Base-by-base conservation (phyloP, 1,140 invertebrate species). In the Brachionus rotundiformis region DNA sequence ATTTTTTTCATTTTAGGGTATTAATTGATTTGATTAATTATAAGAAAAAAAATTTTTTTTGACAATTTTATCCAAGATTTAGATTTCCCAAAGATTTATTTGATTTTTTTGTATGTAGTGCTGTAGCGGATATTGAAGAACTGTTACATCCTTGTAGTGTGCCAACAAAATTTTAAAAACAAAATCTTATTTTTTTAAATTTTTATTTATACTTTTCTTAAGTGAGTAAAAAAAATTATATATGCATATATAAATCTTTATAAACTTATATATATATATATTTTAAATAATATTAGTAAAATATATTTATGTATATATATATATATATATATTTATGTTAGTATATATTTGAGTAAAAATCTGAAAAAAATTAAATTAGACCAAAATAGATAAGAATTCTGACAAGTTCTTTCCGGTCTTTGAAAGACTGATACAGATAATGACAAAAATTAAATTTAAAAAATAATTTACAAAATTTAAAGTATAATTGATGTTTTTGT, bases 101-200 rank as follows among this genome's bases (percentile, higher is more conserved):
- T n/a, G n/a, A n/a, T n/a, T 13, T 41, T 5, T 41, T 49, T n/a
- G 5, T 16, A n/a, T 49, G 1, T n/a, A 49, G 16, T 63, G 25
- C 23, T 27, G 16, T 29, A 13, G 13, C 23, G 29, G 29, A 63
- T 29, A 63, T 8, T 29, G 13, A 63, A 33, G 61, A 29, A 83
- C 54, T 31, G 82, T 76, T 41, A 76, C 76, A 29, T 44, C 65
- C 80, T 77, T 81, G 29, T 84, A 76, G 11, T 25, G 11, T 19
- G 68, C 81, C 31, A 82, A 73, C 31, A 68, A 82, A 49, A 36
- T 77, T 44, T 25, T 10, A 31, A 65, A 61, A 80, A 80, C 19
- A 39, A 44, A 39, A 61, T 5, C 11, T 81, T 44, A 68, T 81
- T 81, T 65, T 63, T 33, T 39, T 36, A 47, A 47, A 49, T 54